Conservation (phyloP, 2,888 invertebrate species). For the Alloplasta piceator region DNA sequence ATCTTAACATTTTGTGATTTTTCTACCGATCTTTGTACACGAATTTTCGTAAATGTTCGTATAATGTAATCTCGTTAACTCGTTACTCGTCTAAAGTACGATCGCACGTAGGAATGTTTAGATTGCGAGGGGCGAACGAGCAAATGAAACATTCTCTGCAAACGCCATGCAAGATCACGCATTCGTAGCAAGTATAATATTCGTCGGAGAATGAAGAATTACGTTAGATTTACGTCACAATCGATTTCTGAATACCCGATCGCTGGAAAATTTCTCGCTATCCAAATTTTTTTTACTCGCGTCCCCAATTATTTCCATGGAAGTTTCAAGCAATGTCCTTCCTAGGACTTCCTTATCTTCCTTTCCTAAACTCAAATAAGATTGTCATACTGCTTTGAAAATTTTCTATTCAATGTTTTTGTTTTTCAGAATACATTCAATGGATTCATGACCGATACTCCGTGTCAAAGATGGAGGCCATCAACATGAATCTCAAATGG, state of each 20-base stretch:
- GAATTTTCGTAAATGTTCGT: not conserved
- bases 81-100: not conserved
- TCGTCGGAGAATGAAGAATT: not conserved
- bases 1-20: slow-evolving; percentile 6
- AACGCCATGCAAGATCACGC: slow-evolving; percentile 7
- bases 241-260: too few relatives aligned
- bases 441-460: slow-evolving; percentile 18
- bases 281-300: too few relatives aligned
- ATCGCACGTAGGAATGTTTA: slow-evolving; percentile 26
- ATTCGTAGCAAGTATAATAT: slow-evolving; percentile 18
- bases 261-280: too few relatives aligned
- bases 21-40: slow-evolving; percentile 11
- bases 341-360: too few relatives aligned
- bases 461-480: not conserved
- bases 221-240: too few relatives aligned
- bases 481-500: slow-evolving; percentile 7
- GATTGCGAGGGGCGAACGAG: not conserved
- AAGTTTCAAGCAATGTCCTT: too few relatives aligned
- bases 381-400: not conserved
- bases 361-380: too few relatives aligned
- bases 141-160: slow-evolving; percentile 4
- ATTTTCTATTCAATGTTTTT: not conserved
- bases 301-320: too few relatives aligned
- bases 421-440: not conserved
- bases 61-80: not conserved